Base-by-base conservation (phyloP, 2,113 vertebrate genomes). In the Accipiter cooperii region DNA sequence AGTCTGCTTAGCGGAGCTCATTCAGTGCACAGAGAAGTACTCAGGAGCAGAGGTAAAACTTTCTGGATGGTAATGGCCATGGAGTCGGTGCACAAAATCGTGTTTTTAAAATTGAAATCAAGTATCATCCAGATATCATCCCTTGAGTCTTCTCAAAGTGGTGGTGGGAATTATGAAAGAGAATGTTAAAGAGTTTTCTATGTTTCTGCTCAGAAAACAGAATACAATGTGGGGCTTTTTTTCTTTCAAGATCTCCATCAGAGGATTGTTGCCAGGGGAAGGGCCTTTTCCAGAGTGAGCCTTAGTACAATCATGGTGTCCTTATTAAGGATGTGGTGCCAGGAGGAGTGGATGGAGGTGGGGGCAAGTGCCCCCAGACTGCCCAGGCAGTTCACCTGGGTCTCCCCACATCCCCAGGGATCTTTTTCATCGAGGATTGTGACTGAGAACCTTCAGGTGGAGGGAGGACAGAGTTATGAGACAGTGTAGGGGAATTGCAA, bases 1-100 rank as follows among this genome's bases (percentile, higher is more conserved):
- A 2, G 97, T 99, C 76, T 97, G 97, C 80, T 61, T 99, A 49
- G 98, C 98, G 0, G 97, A 99, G 69, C 98, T 99, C 1, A 96
- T 99, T 90, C 91, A 96, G 71, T 95, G 8, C 49, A 99, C 99
- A 1, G 49, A 99, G 21, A 99, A 98, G 16, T 99, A 99, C 81
- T 99, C 99, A 0, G 99, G 99, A 97, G 99, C 99, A 40, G 99
- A 99, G 99, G 99, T 99, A 98, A 97, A 88, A 55, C 38, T 74
- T 77, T 46, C 55, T 46, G 12, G 28, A 29, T n/a, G 13, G 13
- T 75, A 36, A 33, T 9, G 36, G 51, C 40, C 11, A 6, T 1
- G 3, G 34, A 78, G 21, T 34, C 0, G 0, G 12, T 57, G 49
- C 49, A 51, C 26, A 55, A 57, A 79, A 10, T 5, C 8, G 1